A percentile compares a stretch with the other conserved stretches of the same genome.
These are phyloP conservation scores for Zoanthus gigantus DNA, from an alignment of 92 coral and sea anemone species.

Conservation along the genomic window DNA sequence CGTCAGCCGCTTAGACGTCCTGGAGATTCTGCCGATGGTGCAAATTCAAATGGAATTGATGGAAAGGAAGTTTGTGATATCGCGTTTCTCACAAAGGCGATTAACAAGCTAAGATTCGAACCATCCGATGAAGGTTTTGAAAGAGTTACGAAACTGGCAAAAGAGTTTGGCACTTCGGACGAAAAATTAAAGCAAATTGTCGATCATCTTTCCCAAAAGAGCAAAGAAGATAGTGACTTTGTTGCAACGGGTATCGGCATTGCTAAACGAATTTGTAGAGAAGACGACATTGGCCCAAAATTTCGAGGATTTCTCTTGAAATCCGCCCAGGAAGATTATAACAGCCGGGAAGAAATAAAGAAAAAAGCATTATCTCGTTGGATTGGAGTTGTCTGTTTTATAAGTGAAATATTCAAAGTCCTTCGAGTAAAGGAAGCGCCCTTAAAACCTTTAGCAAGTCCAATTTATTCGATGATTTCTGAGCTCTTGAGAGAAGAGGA, in stretches of 20 bases:
- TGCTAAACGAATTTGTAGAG: constrained; percentile 66
- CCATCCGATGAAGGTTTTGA: constrained; percentile 35
- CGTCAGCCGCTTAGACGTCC: constrained; percentile 51
- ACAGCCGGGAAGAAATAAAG: constrained; percentile 71
- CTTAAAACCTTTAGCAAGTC: constrained; percentile 74
- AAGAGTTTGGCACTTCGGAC: constrained; percentile 60
- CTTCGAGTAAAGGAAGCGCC: constrained; percentile 76
- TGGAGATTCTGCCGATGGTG: constrained; percentile 48
- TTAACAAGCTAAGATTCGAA: constrained; percentile 53
- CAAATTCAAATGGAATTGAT: constrained; percentile 31
- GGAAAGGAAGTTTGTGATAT: background rate
- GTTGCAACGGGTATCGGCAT: constrained; percentile 67
- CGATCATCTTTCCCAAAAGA: constrained; percentile 65
- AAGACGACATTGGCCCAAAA: constrained; percentile 65
- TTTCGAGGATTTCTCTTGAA: constrained; percentile 78
- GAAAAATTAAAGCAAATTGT: constrained; percentile 65
- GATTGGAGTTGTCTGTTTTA: constrained; percentile 75
- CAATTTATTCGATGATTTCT: constrained; percentile 70
- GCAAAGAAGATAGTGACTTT: constrained; percentile 69
- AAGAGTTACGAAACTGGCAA: constrained; percentile 47
- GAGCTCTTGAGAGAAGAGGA: constrained; percentile 65
- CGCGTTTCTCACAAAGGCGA: constrained; percentile 41
- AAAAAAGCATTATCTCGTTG: constrained; percentile 64
- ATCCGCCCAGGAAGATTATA: constrained; percentile 84
- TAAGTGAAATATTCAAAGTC: constrained; percentile 83